These are phyloP conservation scores for Crotalus horridus DNA, from an alignment of 2,113 vertebrate species.

Conservation along the genomic window DNA sequence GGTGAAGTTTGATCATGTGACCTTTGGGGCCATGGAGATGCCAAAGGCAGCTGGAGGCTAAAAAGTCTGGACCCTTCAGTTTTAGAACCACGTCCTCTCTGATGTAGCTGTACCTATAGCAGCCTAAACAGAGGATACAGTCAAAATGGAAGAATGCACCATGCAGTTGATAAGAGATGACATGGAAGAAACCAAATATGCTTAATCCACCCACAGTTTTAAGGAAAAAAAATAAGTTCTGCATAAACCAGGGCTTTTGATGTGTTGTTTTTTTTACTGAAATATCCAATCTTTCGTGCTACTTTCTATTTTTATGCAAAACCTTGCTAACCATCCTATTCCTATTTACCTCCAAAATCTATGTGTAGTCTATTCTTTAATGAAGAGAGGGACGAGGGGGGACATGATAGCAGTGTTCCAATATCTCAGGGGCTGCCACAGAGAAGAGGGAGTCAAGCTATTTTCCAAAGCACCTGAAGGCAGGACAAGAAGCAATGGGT, in stretches of 20 bases:
- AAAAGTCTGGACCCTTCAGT: conserved; percentile 79
- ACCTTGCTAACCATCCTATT: neutral
- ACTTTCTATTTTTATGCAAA: neutral
- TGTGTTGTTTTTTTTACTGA: neutral
- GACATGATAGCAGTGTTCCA: too few relatives aligned
- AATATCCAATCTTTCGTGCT: fast-evolving
- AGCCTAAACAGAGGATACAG: conserved; percentile 68
- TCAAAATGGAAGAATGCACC: neutral
- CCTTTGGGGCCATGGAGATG: conserved; percentile 77
- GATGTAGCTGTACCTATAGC: conserved; percentile 82
- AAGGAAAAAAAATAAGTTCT: neutral
- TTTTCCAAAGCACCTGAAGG: too few relatives aligned
- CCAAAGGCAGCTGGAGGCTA: conserved; percentile 85
- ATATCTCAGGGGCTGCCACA: too few relatives aligned
- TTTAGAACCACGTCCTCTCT: conserved; percentile 54
- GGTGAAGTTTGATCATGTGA: conserved; percentile 81
- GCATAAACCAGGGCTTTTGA: conserved; percentile 11
- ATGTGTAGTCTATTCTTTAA: neutral
- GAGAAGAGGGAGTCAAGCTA: too few relatives aligned
- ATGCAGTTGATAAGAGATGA: neutral
- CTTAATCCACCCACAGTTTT: neutral
- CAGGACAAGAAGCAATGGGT: too few relatives aligned
- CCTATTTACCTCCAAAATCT: neutral
- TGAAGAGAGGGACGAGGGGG: too few relatives aligned
- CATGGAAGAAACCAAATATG: neutral